Evolutionary conservation across 2,888 invertebrate species (phyloP).

Genomic region (Spodoptera littoralis): DNA sequence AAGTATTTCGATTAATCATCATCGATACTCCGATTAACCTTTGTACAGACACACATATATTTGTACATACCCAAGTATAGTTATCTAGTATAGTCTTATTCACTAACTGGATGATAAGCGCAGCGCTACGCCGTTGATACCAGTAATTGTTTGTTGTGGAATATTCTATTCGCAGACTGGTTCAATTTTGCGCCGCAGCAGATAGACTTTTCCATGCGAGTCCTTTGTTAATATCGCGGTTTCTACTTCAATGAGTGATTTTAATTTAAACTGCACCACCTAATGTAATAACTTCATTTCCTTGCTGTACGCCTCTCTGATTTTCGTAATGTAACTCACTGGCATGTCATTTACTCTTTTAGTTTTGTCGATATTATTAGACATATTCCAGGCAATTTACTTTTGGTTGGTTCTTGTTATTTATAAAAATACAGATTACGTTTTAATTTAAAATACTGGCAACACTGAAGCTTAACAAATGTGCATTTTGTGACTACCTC

Average conservation of each 20-base stretch:
- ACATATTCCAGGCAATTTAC: too few species aligned
- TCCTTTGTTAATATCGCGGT: not conserved
- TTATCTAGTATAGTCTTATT: constrained; percentile 11
- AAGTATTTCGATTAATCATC: constrained; percentile 17
- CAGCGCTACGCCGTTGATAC: constrained; percentile 16
- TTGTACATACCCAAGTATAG: not conserved
- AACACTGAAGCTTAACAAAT: too few species aligned
- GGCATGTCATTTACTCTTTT: too few species aligned
- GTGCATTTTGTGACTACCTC: too few species aligned
- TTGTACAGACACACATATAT: constrained; percentile 7
- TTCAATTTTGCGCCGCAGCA: constrained; percentile 15
- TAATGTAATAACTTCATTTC: too few species aligned
- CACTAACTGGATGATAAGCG: constrained; percentile 17
- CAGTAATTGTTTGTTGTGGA: constrained; percentile 47
- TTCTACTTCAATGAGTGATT: not conserved
- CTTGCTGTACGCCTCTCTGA: too few species aligned
- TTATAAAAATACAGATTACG: too few species aligned
- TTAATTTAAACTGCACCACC: too few species aligned
- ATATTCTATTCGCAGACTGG: constrained; percentile 33
- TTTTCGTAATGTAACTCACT: too few species aligned
- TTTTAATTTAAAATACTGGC: too few species aligned
- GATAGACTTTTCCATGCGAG: constrained; percentile 16
- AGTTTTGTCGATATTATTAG: too few species aligned
- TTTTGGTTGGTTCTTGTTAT: too few species aligned
- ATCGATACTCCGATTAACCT: constrained; percentile 19